Conservation (phyloP, 2,888 invertebrate species). For the Ischnus inquisitorius region DNA sequence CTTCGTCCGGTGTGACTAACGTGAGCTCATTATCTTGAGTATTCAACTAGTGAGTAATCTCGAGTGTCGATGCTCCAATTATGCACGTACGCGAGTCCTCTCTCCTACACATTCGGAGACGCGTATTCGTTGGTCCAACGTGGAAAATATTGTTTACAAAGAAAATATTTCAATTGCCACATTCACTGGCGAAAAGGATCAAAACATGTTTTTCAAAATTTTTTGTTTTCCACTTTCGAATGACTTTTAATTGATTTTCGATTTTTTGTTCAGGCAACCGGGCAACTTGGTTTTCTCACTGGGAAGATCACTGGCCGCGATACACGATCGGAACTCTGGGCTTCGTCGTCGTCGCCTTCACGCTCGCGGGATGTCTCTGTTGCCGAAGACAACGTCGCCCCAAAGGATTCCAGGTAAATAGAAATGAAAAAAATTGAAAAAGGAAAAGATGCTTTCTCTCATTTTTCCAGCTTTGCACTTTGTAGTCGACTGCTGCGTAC, state of each 20-base stretch:
- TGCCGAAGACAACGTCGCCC: slow-evolving; percentile 81
- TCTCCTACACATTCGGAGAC: too few relatives aligned
- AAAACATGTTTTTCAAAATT: too few relatives aligned
- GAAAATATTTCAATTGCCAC: too few relatives aligned
- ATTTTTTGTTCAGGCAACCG: slow-evolving; percentile 59
- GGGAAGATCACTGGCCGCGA: slow-evolving; percentile 80
- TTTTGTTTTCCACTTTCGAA: not conserved
- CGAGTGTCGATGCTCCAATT: not conserved
- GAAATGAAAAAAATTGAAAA: not conserved
- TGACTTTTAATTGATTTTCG: slow-evolving; percentile 23
- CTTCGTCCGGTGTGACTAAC: not conserved
- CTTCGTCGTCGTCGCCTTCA: slow-evolving; percentile 79
- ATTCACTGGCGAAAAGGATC: too few relatives aligned
- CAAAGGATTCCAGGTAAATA: slow-evolving; percentile 83
- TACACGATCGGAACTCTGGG: slow-evolving; percentile 79
- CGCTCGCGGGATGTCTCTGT: slow-evolving; percentile 82
- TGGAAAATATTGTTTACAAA: too few relatives aligned
- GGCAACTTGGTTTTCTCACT: slow-evolving; percentile 72
- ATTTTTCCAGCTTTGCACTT: slow-evolving; percentile 5
- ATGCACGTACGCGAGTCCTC: not conserved
- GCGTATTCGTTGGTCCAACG: too few relatives aligned
- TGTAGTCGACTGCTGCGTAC: not conserved
- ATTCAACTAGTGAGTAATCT: slow-evolving; percentile 7
- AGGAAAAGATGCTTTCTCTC: not conserved
- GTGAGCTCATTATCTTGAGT: not conserved